Conservation (phyloP, 2,888 invertebrate genomes). For the Disparrhopalites patrizii region DNA sequence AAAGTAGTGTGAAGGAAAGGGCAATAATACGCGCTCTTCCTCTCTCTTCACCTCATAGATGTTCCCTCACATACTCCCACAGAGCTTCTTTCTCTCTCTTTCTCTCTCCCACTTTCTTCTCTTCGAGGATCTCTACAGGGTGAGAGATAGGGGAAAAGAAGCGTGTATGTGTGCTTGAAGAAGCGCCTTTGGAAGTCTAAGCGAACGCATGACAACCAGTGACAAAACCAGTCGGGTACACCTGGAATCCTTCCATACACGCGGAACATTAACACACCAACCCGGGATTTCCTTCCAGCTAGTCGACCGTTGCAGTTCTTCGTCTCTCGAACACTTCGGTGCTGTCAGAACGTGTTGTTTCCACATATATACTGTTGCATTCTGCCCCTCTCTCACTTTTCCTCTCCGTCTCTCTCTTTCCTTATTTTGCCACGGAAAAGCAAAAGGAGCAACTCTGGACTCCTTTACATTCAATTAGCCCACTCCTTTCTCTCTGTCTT, state of each 20-base stretch:
- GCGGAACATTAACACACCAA: not conserved
- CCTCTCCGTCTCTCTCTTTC: not conserved
- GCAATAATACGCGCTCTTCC: not conserved
- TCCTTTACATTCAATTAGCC: not conserved
- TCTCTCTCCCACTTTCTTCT: not conserved
- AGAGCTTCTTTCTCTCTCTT: not conserved
- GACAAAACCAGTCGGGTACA: conserved; percentile 22
- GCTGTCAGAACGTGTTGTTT: conserved; percentile 2
- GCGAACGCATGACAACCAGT: conserved; percentile 21
- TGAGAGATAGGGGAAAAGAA: not conserved
- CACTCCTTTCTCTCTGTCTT: not conserved
- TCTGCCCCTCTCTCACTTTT: not conserved
- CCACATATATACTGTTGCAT: no score
- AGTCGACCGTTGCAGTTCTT: conserved; percentile 8
- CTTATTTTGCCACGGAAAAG: not conserved
- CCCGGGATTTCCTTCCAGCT: conserved; percentile 8
- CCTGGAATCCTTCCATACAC: conserved; percentile 18
- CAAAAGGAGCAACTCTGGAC: not conserved
- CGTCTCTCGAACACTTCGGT: not conserved
- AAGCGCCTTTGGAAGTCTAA: not conserved
- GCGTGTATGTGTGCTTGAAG: not conserved
- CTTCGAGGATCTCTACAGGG: not conserved
- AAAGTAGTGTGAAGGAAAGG: not conserved
- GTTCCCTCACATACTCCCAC: not conserved
- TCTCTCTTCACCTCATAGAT: conserved; percentile 1